A percentile compares a stretch with the other conserved stretches of the same genome.
Evolutionary conservation across 2,113 vertebrate species (phyloP).

Genomic region (Rhombomys opimus): DNA sequence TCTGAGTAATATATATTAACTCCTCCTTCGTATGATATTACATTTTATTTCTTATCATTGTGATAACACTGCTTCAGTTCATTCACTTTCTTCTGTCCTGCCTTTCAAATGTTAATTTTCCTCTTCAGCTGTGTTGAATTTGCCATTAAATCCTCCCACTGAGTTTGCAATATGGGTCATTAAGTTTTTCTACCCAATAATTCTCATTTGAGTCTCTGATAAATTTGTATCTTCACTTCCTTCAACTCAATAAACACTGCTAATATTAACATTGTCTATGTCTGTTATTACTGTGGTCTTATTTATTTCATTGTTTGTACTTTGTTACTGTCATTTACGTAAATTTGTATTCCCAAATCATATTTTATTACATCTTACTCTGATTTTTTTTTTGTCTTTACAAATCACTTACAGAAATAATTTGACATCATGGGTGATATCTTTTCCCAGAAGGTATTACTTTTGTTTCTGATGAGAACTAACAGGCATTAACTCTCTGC

Average conservation of each 20-base stretch:
- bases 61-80: background rate
- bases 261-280: background rate
- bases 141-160: background rate
- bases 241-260: background rate
- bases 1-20: background rate
- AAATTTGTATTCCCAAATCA: conserved; percentile 25
- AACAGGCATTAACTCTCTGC: background rate
- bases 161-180: background rate
- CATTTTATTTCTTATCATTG: background rate
- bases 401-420: background rate
- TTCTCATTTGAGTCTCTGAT: background rate
- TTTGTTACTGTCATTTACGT: background rate
- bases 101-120: conserved; percentile 32
- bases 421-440: background rate
- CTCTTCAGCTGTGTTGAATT: background rate
- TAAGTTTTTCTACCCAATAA: background rate
- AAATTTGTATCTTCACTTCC: background rate
- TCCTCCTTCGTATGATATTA: background rate
- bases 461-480: background rate
- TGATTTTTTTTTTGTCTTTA: background rate
- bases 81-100: background rate
- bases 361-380: conserved; percentile 6
- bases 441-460: conserved; percentile 15
- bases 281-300: background rate
- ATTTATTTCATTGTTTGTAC: background rate